Base-by-base conservation (phyloP, 2,797 vertebrate genomes). In the Clarias fuscus region DNA sequence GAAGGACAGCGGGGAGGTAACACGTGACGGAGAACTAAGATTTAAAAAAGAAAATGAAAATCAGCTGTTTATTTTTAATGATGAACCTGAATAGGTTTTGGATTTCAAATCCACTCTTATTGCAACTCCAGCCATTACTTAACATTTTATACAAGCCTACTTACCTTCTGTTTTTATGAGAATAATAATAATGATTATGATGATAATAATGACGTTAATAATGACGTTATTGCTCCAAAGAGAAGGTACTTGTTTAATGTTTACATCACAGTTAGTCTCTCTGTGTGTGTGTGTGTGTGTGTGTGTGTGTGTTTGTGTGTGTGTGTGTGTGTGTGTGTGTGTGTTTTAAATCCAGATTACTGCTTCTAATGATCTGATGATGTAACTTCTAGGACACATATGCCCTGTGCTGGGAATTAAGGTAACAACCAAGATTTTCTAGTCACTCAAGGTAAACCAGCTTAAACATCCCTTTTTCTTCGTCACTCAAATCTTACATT, bases 381-480 rank as follows among this genome's bases (percentile, higher is more conserved):
- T 84, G 53, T 77, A 67, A 76, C 48, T 13, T 40, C 59, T 68
- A 33, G 61, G 48, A 84, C 86, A 81, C 81, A 88, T 83, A 58
- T 86, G 76, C 77, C 37, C 24, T 30, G 33, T 62, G 30, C 73
- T 83, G 72, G 68, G 78, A 82, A 70, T 30, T 87, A 22, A 84
- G 67, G 30, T 85, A 87, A 86, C 70, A 68, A 84, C 70, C 82
- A 37, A 82, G 88, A 90, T 86, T 82, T 77, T 48, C 59, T 62
- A 71, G 85, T 68, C 85, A 86, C 1, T n/a, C 71, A 75, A 88
- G 85, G 71, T 78, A 85, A 2, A 86, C 73, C 22, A 59, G 24
- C 5, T 88, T 86, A 68, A 72, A 76, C 27, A 22, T 14, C 27
- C 56, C 70, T 77, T 70, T 4, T 64, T 56, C 33, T 17, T 20